Evolutionary conservation across 2,797 vertebrate genomes (phyloP), one percentile per base, ranked within the genome.

Genomic region (Tadarida brasiliensis): DNA sequence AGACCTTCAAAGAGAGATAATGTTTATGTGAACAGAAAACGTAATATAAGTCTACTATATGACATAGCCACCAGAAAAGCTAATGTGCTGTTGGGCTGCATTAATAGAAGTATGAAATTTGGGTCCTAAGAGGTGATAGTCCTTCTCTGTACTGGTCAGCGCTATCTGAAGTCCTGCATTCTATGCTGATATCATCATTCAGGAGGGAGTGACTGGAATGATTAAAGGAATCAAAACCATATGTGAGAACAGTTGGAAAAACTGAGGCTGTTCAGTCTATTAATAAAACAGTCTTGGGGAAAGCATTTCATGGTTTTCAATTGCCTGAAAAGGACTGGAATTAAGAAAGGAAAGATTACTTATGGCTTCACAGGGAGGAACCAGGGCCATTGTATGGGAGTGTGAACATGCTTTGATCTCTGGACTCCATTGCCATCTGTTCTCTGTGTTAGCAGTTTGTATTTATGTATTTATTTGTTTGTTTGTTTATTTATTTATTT

Each of bases 301-400:
- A 68, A 84, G 26, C 30, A 87, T 80, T 56, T 84, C 68, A 85
- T 92, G n/a, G 14, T 87, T 96, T 96, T 92, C 73, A 92, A 83
- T 68, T 74, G 91, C 87, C 59, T 88, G 57, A 70, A 74, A n/a
- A 90, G 35, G 35, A 85, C 84, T 44, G 1, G 33, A 67, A 11
- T 73, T 93, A 80, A 77, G 61, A 63, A 82, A 90, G 54, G n/a
- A 87, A 82, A 77, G 35, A 63, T 68, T 84, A 47, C 44, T 54
- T 87, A 17, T 78, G 49, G n/a, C 35, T 71, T 92, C 78, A 44
- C n/a, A 83, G 24, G 33, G 68, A 90, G 20, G 70, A 95, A 6
- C 26, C 78, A 86, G 73, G 73, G 22, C 86, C 35, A 78, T 7
- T 49, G 63, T n/a, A 11, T 39, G 22, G 17, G n/a, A 89, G 51